Evolutionary conservation across 2,888 invertebrate species (phyloP).

Genomic region (Acrobasis suavella): DNA sequence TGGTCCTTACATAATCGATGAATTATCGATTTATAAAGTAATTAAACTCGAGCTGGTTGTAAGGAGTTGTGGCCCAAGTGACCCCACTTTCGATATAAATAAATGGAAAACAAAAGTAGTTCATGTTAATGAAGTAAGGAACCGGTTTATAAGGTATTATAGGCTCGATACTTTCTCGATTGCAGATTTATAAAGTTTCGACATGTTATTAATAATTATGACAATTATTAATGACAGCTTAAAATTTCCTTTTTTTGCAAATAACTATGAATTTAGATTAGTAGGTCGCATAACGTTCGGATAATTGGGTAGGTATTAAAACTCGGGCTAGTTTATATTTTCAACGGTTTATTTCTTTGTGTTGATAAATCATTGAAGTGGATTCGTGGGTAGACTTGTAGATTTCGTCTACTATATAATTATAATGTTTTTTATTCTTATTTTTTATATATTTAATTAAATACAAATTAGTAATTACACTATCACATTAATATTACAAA

Average conservation of each 20-base stretch:
- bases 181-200: neutral
- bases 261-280: neutral
- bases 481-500: too few species aligned
- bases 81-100: conserved; percentile 20
- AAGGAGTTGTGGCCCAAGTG: conserved; percentile 5
- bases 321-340: too few species aligned
- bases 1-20: neutral
- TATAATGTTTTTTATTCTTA: too few species aligned
- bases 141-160: conserved; percentile 5
- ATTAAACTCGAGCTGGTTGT: neutral
- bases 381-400: too few species aligned
- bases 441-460: too few species aligned
- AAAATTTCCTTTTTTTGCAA: neutral
- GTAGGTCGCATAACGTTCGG: too few species aligned
- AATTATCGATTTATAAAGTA: conserved; percentile 1
- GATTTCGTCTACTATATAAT: too few species aligned
- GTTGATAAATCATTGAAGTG: too few species aligned
- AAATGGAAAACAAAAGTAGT: conserved; percentile 18
- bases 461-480: too few species aligned
- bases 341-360: too few species aligned
- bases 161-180: conserved; percentile 19
- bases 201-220: neutral
- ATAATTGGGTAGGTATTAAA: too few species aligned
- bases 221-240: neutral
- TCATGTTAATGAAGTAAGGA: conserved; percentile 13